phyloP scores from a whole-genome alignment of 2,113 vertebrate species.

The Cricetomys ansorgei region DNA sequence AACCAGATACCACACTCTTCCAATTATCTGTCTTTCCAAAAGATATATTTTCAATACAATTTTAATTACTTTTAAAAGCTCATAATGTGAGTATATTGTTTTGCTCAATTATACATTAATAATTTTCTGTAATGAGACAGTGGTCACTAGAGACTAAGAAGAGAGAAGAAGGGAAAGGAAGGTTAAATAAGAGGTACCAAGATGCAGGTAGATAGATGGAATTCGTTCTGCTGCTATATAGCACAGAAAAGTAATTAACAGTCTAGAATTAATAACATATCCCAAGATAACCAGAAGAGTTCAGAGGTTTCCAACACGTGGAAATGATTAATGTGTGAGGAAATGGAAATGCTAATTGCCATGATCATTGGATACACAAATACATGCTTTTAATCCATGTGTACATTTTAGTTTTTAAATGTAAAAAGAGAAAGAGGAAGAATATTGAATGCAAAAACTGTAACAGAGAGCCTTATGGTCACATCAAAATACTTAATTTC shows the following conservation, averaged over 20 bases:
- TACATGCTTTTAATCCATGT: not conserved
- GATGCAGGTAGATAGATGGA: not conserved
- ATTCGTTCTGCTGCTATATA: not conserved
- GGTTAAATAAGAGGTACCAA: not conserved
- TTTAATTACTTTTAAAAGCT: conserved; percentile 34
- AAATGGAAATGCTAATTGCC: not conserved
- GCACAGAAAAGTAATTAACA: not conserved
- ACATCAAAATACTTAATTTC: not conserved
- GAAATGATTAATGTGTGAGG: not conserved
- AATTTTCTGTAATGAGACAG: conserved; percentile 10
- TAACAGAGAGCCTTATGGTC: not conserved
- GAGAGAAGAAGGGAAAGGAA: not conserved
- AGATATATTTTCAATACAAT: not conserved
- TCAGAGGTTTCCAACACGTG: not conserved
- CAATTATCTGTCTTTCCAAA: not conserved
- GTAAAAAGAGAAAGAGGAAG: not conserved
- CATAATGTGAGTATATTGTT: not conserved
- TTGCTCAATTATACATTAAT: conserved; percentile 32
- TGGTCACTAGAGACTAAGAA: not conserved
- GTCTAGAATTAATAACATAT: not conserved
- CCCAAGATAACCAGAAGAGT: not conserved
- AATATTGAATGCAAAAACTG: not conserved
- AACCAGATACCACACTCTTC: not conserved
- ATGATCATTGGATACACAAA: not conserved
- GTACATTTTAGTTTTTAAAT: not conserved